Evolutionary conservation across 1,140 invertebrate species (phyloP), one percentile per base, ranked within the genome.

Genomic region (Drosophila virilis): DNA sequence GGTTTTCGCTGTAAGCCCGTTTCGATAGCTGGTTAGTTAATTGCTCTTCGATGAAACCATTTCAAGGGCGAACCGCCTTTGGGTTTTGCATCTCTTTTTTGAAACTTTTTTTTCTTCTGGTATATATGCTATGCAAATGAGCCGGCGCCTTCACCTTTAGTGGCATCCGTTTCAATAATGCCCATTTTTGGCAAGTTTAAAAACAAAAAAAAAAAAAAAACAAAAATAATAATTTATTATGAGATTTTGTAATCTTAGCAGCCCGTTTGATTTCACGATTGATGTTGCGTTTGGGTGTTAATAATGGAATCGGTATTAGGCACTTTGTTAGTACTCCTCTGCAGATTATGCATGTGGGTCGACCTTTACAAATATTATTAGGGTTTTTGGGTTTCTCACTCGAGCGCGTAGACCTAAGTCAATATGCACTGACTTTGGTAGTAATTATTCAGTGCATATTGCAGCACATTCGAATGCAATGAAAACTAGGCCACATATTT

Each of bases 11-110:
- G 65, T 74, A 82, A 75, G 58, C 55, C 73, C 55, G 62, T 68
- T 79, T 68, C 71, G 50, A 79, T 68, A 71, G 78, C 74, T 67
- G 82, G 75, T 51, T 74, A 73, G 62, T 77, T 86, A 82, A 85
- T 86, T 74, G 75, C 46, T 76, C 54, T 79, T 64, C 52, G 78
- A 75, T 88, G 64, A 79, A 86, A 77, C 65, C 59, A 68, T 86
- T 86, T 86, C 82, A 88, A 86, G 82, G 82, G 79, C 83, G 80
- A 83, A 65, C 61, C 72, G 69, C 76, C 76, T 74, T 65, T 60
- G 64, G 70, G 37, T 43, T 79, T 82, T 77, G 80, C 71, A 71
- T 71, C 75, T 69, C 70, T 65, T 67, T 48, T 45, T 66, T 28
- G 22, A 28, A 28, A 28, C 22, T 5, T 52, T 51, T 51, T 51